Base-by-base conservation (phyloP, 2,888 invertebrate genomes). In the Drosophila kuntzei region DNA sequence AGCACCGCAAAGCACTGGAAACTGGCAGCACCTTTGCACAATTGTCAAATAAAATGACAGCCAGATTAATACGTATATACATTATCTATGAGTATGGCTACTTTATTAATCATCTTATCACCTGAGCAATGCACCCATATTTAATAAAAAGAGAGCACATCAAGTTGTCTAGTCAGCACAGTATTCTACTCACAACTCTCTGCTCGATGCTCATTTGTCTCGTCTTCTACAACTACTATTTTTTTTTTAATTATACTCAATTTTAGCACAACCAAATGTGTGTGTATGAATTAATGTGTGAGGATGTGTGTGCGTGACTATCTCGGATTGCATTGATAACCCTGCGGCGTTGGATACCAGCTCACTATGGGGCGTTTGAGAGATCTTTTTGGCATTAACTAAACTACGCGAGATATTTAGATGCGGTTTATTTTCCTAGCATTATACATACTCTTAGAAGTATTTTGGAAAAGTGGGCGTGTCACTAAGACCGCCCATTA, bases 181-280 rank as follows among this genome's bases (percentile, higher is more conserved):
- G 25, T 66, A 57, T 66, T 22, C 29, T 47, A 32, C 50, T 54
- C 53, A 54, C 39, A 57, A 37, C 34, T 25, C 34, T 25, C 55
- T 58, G 20, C 53, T 65, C 71, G 36, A 36, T 67, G 54, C 74
- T 71, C 47, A 71, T 53, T 47, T 69, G 41, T 69, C 36, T 47
- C 49, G 22, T 60, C 55, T 43, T 49, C 50, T 47, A 51, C 39
- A 47, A 55, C 29, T 32, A 32, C 22, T 27, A 27, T 8, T 22
- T 27, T 8, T 62, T 57, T 75, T 67, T 63, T 88, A 89, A 84
- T 82, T 84, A 85, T 75, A 80, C 76, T 70, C 66, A 76, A 82
- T 82, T 84, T 84, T 65, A 72, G 65, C 70, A 73, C 77, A 76
- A 53, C 25, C 65, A 66, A 60, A 12, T 59, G 8, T 44, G 18